phyloP scores from a whole-genome alignment of 2,797 vertebrate species.

The Labroides dimidiatus region DNA sequence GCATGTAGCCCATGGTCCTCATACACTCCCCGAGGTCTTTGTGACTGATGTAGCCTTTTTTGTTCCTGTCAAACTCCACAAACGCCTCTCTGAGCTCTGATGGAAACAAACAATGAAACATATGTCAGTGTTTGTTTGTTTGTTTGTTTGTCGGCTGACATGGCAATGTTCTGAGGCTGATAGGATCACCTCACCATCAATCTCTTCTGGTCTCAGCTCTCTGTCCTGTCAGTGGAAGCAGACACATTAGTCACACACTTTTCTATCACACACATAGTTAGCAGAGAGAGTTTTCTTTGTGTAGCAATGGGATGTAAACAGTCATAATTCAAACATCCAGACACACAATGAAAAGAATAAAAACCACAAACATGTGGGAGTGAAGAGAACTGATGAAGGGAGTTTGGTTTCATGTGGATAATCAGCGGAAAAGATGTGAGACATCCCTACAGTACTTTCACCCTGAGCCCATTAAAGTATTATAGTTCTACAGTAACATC shows the following conservation, averaged over 20 bases:
- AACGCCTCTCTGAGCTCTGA: conserved; percentile 95
- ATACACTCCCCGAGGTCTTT: conserved; percentile 96
- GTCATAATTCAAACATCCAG: not conserved
- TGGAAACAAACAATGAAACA: conserved; percentile 7
- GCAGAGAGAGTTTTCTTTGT: too few relatives aligned
- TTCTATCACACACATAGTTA: not conserved
- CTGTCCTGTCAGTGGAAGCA: conserved; percentile 77
- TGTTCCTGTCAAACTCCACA: conserved; percentile 93
- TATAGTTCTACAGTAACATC: not conserved
- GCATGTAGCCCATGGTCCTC: conserved; percentile 99
- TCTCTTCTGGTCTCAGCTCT: conserved; percentile 83
- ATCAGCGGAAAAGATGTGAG: not conserved
- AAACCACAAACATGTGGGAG: conserved; percentile 13
- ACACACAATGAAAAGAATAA: conserved; percentile 16
- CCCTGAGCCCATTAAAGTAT: not conserved
- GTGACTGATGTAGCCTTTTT: conserved; percentile 91
- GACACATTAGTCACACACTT: conserved; percentile 23
- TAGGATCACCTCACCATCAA: conserved; percentile 77
- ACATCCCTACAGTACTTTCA: not conserved
- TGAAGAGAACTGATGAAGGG: conserved; percentile 24
- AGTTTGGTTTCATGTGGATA: not conserved
- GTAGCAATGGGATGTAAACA: not conserved
- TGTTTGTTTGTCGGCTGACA: not conserved
- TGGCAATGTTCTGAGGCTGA: not conserved
- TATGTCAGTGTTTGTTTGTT: not conserved